Base-by-base conservation (phyloP, 2,113 vertebrate genomes). In the Ardeotis arabs region DNA sequence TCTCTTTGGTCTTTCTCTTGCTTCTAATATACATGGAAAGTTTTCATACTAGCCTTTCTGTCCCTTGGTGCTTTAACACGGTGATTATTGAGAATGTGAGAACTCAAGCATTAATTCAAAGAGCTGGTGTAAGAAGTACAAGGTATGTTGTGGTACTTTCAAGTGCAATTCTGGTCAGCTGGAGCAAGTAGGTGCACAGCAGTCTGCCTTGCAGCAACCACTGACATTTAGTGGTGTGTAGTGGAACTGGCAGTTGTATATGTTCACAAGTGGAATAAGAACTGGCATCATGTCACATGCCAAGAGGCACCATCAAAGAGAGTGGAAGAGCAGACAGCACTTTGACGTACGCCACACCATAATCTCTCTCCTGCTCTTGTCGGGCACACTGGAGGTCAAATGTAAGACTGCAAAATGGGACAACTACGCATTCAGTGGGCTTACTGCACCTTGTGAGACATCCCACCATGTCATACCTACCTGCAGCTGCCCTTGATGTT, bases 381-480 rank as follows among this genome's bases (percentile, higher is more conserved):
- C 24, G 35, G 74, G 73, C 89, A 78, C 80, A 29, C 41, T 87
- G 50, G 47, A 89, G 90, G 84, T 96, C 95, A 95, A 96, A 90
- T 56, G 39, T 72, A 60, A 95, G 88, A 63, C 87, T 89, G 87
- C 89, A 72, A 91, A 94, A 82, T 41, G 44, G 52, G 80, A 78
- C 77, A 95, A 96, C 89, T 79, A 85, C 35, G 66, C 44, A 70
- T 62, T 94, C 59, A 55, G 31, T 83, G 73, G 68, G 14, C 52
- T 31, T 24, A 75, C 63, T 94, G 79, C 75, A 86, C 50, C 70
- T 63, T 50, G 44, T 82, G 94, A 97, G 97, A 84, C 63, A 62
- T 63, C 89, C 95, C 86, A 94, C 79, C 83, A 95, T 96, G 94
- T 87, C 4, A 3, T 58, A 75, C 31, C 69, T 50, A 22, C 44